Evolutionary conservation across 2,888 invertebrate genomes (phyloP).

Genomic region (Drosophila cognata): DNA sequence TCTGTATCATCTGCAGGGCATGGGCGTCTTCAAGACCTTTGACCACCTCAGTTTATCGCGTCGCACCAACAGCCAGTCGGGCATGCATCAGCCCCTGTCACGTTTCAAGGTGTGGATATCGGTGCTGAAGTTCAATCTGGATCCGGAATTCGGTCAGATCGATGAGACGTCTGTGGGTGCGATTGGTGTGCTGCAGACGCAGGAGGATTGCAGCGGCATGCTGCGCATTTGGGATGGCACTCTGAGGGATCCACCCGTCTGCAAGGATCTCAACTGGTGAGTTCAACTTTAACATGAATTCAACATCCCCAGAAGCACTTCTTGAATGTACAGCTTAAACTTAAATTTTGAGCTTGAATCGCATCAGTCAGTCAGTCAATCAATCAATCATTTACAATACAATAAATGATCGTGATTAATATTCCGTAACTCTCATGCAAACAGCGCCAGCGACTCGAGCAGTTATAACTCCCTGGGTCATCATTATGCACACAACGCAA

Average conservation of each 20-base stretch:
- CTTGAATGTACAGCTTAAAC: too few relatives aligned
- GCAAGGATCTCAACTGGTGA: constrained; percentile 93
- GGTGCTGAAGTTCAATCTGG: constrained; percentile 93
- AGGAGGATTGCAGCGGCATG: constrained; percentile 93
- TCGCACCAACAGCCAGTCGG: constrained; percentile 84
- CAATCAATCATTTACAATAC: background rate
- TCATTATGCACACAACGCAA: constrained; percentile 88
- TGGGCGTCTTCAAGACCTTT: constrained; percentile 87
- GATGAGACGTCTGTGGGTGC: constrained; percentile 84
- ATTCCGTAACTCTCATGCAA: too few relatives aligned
- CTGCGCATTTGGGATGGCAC: constrained; percentile 95
- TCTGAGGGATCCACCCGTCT: constrained; percentile 90
- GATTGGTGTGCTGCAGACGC: constrained; percentile 85
- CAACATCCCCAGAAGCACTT: too few relatives aligned
- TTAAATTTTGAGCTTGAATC: too few relatives aligned
- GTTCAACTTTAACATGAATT: constrained; percentile 49
- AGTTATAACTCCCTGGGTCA: constrained; percentile 80
- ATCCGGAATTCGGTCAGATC: constrained; percentile 87
- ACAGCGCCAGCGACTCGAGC: constrained; percentile 55
- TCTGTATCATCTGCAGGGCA: constrained; percentile 91
- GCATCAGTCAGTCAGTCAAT: background rate
- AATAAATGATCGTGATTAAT: background rate
- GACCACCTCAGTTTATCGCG: constrained; percentile 86
- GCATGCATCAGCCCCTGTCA: constrained; percentile 86
- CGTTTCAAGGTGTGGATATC: constrained; percentile 94